Percentiles rank a stretch among this genome's conserved stretches.
Conservation (phyloP, 1,140 invertebrate genomes). For the Drosophila sp. region DNA sequence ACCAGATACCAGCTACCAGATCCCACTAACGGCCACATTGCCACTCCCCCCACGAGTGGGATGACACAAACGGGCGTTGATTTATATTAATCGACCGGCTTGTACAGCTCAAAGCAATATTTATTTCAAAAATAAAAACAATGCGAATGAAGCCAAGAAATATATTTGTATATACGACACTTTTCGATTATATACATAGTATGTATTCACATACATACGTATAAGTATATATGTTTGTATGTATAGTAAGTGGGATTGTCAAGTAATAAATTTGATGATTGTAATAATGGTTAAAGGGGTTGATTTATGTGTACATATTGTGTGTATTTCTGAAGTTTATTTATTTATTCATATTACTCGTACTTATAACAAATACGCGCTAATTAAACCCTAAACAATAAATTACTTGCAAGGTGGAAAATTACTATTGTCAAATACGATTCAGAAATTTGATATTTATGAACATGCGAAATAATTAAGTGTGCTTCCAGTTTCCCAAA, state of each 20-base stretch:
- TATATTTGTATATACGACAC: slow-evolving; percentile 41
- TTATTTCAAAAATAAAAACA: slow-evolving; percentile 68
- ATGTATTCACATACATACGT: neutral
- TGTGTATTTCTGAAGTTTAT: slow-evolving; percentile 14
- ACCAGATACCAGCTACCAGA: neutral
- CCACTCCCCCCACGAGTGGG: neutral
- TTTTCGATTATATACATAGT: neutral
- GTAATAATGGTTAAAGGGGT: slow-evolving; percentile 3
- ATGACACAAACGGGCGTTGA: slow-evolving; percentile 76
- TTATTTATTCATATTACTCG: slow-evolving; percentile 3
- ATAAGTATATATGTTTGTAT: slow-evolving; percentile 4
- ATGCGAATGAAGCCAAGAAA: slow-evolving; percentile 55
- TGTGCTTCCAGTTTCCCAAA: neutral
- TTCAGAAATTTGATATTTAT: neutral
- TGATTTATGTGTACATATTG: neutral
- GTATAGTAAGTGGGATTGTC: slow-evolving; percentile 24
- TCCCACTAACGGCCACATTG: neutral
- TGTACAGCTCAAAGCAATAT: slow-evolving; percentile 72
- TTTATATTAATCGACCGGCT: slow-evolving; percentile 79
- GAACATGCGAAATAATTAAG: neutral
- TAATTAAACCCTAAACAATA: slow-evolving; percentile 38
- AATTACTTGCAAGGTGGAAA: neutral
- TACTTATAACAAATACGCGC: slow-evolving; percentile 45
- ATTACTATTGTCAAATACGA: neutral
- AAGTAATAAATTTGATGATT: slow-evolving; percentile 77